Evolutionary conservation across 2,113 vertebrate species (phyloP).

Genomic region (Calidris pugnax): DNA sequence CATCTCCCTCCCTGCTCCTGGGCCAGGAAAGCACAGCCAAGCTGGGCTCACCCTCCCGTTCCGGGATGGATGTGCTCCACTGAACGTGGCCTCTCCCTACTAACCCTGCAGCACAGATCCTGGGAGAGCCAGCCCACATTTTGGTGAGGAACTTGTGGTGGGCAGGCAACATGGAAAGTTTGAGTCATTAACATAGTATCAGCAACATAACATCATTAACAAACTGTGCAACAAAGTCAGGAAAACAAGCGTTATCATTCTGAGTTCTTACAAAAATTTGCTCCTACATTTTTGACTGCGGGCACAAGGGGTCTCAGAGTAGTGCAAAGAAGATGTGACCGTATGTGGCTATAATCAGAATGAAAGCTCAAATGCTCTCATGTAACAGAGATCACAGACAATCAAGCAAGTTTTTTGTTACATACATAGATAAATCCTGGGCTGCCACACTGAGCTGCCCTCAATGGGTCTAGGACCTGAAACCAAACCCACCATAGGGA

Average conservation of each 20-base stretch:
- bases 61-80: fast-evolving
- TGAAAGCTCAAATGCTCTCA: neutral
- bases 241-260: neutral
- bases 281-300: neutral
- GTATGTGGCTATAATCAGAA: neutral
- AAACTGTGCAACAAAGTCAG: neutral
- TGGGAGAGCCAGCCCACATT: fast-evolving
- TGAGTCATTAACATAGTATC: neutral
- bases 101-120: fast-evolving
- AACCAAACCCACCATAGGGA: neutral
- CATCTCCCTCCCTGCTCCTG: neutral
- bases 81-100: fast-evolving
- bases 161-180: neutral
- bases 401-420: neutral
- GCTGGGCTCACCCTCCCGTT: neutral
- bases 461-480: neutral
- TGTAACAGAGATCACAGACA: neutral
- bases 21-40: neutral
- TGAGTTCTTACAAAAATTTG: neutral
- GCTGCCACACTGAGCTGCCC: neutral
- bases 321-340: neutral
- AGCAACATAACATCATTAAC: neutral
- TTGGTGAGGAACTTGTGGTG: neutral
- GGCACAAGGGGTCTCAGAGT: neutral
- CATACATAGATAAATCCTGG: neutral